Evolutionary conservation across 2,888 invertebrate genomes (phyloP).

Genomic region (Cantharis rustica): DNA sequence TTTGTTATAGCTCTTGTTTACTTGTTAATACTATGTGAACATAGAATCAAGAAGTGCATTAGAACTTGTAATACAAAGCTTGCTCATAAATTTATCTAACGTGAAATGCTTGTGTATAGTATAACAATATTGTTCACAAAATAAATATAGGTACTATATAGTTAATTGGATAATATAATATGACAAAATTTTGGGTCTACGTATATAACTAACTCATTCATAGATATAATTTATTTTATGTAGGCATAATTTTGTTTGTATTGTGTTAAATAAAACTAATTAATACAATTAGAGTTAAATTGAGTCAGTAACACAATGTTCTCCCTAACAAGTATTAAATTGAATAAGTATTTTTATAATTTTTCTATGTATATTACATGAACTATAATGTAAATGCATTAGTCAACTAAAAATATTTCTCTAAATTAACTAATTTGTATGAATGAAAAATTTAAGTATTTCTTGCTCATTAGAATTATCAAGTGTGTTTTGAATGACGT

Average conservation of each 20-base stretch:
- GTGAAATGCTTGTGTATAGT: no score
- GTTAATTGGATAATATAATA: neutral
- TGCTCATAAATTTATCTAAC: no score
- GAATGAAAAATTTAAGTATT: neutral
- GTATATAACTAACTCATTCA: neutral
- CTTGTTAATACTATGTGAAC: no score
- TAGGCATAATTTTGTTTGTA: conserved; percentile 3
- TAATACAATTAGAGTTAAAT: conserved; percentile 1
- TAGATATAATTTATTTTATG: conserved; percentile 2
- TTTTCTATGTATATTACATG: neutral
- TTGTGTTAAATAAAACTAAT: conserved; percentile 1
- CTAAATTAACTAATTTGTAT: neutral
- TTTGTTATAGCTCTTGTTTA: no score
- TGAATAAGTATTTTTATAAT: neutral
- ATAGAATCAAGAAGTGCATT: no score
- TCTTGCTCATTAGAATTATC: neutral
- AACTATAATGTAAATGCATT: neutral
- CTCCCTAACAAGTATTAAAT: neutral
- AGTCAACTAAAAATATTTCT: neutral
- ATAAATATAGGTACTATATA: neutral
- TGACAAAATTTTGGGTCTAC: neutral
- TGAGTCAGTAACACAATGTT: neutral
- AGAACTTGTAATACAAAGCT: no score
- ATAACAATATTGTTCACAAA: no score
- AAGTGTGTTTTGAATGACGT: neutral